These are phyloP conservation scores for Boloria euphrosyne DNA, from an alignment of 2,888 invertebrate species.

Conservation along the genomic window DNA sequence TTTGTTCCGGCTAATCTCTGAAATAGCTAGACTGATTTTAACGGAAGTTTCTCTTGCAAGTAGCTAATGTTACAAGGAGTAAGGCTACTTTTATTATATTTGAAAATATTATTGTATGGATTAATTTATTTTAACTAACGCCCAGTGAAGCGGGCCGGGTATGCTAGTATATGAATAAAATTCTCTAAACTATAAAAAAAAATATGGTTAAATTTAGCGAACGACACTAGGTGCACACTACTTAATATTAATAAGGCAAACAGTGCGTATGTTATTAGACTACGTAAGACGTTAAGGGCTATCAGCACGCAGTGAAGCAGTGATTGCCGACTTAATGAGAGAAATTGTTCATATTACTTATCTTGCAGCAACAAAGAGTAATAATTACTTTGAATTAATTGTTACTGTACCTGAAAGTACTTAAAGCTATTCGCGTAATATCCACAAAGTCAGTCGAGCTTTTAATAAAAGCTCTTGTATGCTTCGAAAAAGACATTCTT, in stretches of 20 bases:
- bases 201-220: too few relatives aligned
- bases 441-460: slow-evolving; percentile 17
- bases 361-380: slow-evolving; percentile 3
- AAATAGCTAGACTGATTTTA: too few relatives aligned
- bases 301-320: not conserved
- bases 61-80: too few relatives aligned
- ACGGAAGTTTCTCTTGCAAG: too few relatives aligned
- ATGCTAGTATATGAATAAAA: too few relatives aligned
- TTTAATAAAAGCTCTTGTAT: slow-evolving; percentile 14
- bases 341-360: slow-evolving; percentile 18
- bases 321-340: slow-evolving; percentile 21
- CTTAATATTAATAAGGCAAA: not conserved
- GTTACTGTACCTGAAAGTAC: slow-evolving; percentile 7
- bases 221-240: too few relatives aligned
- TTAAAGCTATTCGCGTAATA: slow-evolving; percentile 10
- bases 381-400: slow-evolving; percentile 19
- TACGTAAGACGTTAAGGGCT: slow-evolving; percentile 15
- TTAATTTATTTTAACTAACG: too few relatives aligned
- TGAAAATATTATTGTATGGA: too few relatives aligned
- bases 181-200: too few relatives aligned
- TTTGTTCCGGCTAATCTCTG: too few relatives aligned
- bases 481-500: slow-evolving; percentile 8
- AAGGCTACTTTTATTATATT: too few relatives aligned
- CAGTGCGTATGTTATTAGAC: slow-evolving; percentile 8
- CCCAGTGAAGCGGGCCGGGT: too few relatives aligned